Conservation (phyloP, 2,797 vertebrate genomes). For the Cuniculus paca region DNA sequence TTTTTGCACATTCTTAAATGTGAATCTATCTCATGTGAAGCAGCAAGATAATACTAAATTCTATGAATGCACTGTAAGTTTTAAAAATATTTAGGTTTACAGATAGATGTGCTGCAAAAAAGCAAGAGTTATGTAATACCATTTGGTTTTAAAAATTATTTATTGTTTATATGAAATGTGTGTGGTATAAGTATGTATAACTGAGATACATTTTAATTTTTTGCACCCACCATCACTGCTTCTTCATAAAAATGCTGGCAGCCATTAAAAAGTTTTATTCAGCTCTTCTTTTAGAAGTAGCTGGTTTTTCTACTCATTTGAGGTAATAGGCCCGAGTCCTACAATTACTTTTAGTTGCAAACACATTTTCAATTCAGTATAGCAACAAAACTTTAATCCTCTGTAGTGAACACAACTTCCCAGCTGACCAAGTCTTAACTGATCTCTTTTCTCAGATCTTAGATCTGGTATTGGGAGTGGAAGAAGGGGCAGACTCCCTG, state of each 20-base stretch:
- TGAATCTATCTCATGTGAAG: background rate
- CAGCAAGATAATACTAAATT: background rate
- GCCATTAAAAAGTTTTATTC: background rate
- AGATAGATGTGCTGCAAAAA: background rate
- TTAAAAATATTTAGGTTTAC: background rate
- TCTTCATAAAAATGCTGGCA: slow-evolving; percentile 1
- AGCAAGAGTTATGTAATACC: background rate
- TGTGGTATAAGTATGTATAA: background rate
- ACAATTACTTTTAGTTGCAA: background rate
- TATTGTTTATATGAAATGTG: background rate
- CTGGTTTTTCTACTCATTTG: background rate
- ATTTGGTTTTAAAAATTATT: background rate
- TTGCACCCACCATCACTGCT: background rate
- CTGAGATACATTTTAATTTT: background rate
- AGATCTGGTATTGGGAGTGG: background rate
- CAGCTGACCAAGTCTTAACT: background rate
- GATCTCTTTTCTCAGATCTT: background rate
- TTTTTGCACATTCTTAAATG: background rate
- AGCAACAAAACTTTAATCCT: background rate
- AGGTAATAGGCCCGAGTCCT: background rate
- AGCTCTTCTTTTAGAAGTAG: background rate
- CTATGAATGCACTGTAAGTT: background rate
- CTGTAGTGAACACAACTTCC: background rate
- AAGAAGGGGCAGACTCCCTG: background rate
- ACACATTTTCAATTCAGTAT: background rate